These are phyloP conservation scores for Nemapogon koenigi DNA, from an alignment of 2,888 invertebrate species.

Conservation along the genomic window DNA sequence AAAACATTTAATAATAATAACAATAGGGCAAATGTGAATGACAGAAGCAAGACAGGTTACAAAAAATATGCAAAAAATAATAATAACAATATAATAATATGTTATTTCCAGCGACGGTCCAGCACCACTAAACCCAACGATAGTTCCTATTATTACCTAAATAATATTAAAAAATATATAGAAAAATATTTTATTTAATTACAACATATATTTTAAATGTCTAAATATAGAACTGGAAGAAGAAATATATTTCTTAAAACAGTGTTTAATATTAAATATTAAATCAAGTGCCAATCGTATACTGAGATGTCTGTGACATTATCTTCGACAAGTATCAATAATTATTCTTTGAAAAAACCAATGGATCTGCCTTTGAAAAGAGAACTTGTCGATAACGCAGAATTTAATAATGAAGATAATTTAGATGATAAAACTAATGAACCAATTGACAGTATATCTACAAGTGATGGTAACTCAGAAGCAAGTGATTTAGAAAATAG, in stretches of 20 bases:
- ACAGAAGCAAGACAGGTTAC: not conserved
- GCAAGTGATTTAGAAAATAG: constrained; percentile 50
- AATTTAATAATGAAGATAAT: constrained; percentile 22
- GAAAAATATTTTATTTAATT: constrained; percentile 46
- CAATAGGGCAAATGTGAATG: not conserved
- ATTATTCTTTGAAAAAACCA: constrained; percentile 32
- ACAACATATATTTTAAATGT: constrained; percentile 26
- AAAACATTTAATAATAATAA: not conserved
- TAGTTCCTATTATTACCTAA: constrained; percentile 66
- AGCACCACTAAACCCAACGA: constrained; percentile 62
- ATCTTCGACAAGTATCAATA: constrained; percentile 36
- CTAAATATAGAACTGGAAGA: constrained; percentile 28
- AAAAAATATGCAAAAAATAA: constrained; percentile 7
- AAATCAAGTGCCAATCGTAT: constrained; percentile 23
- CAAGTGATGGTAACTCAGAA: constrained; percentile 49
- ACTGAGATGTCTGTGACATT: constrained; percentile 46
- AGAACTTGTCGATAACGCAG: constrained; percentile 43
- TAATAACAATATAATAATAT: constrained; percentile 11
- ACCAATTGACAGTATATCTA: constrained; percentile 39
- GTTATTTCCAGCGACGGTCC: constrained; percentile 31
- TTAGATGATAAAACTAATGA: constrained; percentile 34
- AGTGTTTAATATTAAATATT: constrained; percentile 38
- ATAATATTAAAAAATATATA: constrained; percentile 49
- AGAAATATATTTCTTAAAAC: constrained; percentile 18
- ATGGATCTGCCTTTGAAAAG: constrained; percentile 53